Evolutionary conservation across 2,797 vertebrate genomes (phyloP).

Genomic region (Hippopotamyrus pictus): DNA sequence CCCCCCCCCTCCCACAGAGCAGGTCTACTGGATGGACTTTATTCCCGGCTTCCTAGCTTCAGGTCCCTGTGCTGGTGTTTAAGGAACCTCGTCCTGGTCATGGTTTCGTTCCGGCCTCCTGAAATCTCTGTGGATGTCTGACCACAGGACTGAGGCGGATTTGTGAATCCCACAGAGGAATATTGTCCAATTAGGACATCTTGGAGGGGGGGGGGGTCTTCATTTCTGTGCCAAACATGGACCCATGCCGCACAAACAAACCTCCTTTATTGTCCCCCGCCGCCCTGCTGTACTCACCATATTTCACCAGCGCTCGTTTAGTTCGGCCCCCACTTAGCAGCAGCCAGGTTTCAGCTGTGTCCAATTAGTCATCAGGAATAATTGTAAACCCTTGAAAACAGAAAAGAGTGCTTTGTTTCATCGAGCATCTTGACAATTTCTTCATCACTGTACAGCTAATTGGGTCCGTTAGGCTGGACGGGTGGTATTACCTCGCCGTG

Average conservation of each 20-base stretch:
- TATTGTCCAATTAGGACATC: not conserved
- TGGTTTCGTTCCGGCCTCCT: not conserved
- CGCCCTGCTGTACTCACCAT: not conserved
- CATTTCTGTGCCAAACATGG: not conserved
- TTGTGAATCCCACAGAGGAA: not conserved
- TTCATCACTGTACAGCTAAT: slow-evolving; percentile 26
- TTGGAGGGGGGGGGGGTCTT: not conserved
- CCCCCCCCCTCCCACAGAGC: not conserved
- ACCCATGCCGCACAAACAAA: not conserved
- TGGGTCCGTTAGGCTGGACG: slow-evolving; percentile 30
- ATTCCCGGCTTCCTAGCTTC: not conserved
- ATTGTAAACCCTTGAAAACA: slow-evolving; percentile 12
- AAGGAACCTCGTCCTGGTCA: not conserved
- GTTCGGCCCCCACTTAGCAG: slow-evolving; percentile 25
- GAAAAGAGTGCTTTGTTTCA: slow-evolving; percentile 22
- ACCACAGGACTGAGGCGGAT: not conserved
- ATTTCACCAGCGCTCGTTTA: not conserved
- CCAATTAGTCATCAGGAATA: slow-evolving; percentile 31
- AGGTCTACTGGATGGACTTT: not conserved
- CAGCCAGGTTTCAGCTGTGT: slow-evolving; percentile 18
- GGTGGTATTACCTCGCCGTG: slow-evolving; percentile 30
- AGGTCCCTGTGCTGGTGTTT: not conserved
- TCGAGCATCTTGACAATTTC: slow-evolving; percentile 26
- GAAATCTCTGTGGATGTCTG: not conserved
- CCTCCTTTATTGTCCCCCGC: not conserved